Conservation (phyloP, 2,888 invertebrate species). For the Idaea dimidiata region DNA sequence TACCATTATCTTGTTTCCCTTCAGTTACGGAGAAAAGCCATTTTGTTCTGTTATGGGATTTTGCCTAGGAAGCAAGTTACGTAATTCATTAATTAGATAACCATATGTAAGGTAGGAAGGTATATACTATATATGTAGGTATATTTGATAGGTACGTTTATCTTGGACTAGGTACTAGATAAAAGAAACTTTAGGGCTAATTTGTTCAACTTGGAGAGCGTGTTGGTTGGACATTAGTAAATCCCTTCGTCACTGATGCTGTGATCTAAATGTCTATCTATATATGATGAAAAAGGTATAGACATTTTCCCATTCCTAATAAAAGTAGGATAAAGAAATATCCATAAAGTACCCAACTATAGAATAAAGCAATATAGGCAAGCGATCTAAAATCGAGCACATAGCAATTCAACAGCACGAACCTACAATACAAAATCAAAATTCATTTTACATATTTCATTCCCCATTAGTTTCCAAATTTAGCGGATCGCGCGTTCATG, state of each 20-base stretch:
- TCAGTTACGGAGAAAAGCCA: constrained; percentile 24
- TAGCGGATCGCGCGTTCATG: constrained; percentile 26
- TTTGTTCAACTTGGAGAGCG: too few species aligned
- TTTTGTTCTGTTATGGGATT: constrained; percentile 14
- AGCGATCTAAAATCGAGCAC: neutral
- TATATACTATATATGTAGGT: too few species aligned
- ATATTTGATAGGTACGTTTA: too few species aligned
- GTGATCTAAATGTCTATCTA: too few species aligned
- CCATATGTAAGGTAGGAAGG: too few species aligned
- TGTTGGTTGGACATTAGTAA: too few species aligned
- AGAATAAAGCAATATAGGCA: neutral
- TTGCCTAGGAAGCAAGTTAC: neutral
- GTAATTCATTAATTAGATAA: neutral
- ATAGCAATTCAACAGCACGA: neutral
- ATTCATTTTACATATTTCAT: constrained; percentile 14
- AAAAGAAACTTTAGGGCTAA: too few species aligned
- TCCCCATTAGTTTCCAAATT: constrained; percentile 41
- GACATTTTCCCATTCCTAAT: too few species aligned
- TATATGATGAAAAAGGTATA: too few species aligned
- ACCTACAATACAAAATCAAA: constrained; percentile 1
- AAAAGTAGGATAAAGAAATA: too few species aligned
- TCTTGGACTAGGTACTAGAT: too few species aligned
- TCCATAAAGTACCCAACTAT: neutral
- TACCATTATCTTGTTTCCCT: constrained; percentile 38
- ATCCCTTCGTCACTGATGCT: too few species aligned